Conservation (phyloP, 2,888 invertebrate species). For the Eupithecia subumbrata region DNA sequence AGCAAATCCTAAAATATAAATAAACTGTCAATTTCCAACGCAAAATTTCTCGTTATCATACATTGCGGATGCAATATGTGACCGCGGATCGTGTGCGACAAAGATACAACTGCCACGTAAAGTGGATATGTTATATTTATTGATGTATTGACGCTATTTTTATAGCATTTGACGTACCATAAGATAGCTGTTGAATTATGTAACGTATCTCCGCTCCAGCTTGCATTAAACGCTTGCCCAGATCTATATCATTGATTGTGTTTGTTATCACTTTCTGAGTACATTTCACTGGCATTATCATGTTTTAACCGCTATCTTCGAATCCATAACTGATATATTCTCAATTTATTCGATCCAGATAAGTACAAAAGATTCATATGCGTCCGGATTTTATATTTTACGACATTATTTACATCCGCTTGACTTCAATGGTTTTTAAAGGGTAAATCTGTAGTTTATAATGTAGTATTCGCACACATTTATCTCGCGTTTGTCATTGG, state of each 20-base stretch:
- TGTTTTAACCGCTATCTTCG: conserved; percentile 14
- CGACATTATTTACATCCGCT: neutral
- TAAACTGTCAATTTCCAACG: neutral
- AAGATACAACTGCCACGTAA: conserved; percentile 24
- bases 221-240: conserved; percentile 25
- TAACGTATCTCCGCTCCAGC: conserved; percentile 17
- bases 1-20: neutral
- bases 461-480: neutral
- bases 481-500: neutral
- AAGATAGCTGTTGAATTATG: conserved; percentile 24
- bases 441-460: neutral
- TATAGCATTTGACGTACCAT: conserved; percentile 22
- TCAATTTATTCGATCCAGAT: neutral
- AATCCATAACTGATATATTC: neutral
- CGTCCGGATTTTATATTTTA: neutral
- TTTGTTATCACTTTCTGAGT: conserved; percentile 12
- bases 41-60: neutral
- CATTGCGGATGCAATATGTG: conserved; percentile 11
- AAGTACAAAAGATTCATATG: neutral
- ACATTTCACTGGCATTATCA: conserved; percentile 18
- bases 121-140: conserved; percentile 22
- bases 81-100: conserved; percentile 17
- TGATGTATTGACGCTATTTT: conserved; percentile 25
- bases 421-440: neutral
- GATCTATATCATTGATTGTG: conserved; percentile 26